Evolutionary conservation across 2,888 invertebrate genomes (phyloP).

Genomic region (Belgica antarctica): DNA sequence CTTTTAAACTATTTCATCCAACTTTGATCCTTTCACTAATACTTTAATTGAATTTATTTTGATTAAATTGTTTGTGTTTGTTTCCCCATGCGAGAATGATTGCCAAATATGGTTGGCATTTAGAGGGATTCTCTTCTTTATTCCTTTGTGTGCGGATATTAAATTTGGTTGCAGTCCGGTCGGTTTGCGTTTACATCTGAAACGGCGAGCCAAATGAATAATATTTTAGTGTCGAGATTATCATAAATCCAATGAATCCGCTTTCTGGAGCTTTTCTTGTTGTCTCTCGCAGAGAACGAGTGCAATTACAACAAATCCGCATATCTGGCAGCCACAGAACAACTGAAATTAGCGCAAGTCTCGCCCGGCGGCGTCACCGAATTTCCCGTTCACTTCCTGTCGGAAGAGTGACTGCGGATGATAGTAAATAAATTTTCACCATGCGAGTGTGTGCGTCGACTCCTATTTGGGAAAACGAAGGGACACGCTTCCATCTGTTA

Average conservation of each 20-base stretch:
- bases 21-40: constrained; percentile 28
- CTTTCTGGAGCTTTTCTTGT: neutral
- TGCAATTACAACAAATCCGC: neutral
- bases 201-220: constrained; percentile 5
- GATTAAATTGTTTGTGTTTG: constrained; percentile 12
- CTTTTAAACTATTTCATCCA: constrained; percentile 15
- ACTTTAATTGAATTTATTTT: constrained; percentile 40
- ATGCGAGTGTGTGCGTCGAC: neutral
- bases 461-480: neutral
- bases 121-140: neutral
- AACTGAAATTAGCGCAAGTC: neutral
- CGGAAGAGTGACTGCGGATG: no score
- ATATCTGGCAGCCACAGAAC: no score
- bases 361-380: neutral
- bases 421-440: no score
- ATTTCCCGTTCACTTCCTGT: neutral
- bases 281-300: no score
- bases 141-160: neutral
- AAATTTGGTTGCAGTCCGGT: no score
- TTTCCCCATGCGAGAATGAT: constrained; percentile 1
- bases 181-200: neutral
- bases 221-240: constrained; percentile 10
- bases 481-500: constrained; percentile 38
- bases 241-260: neutral
- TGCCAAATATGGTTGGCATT: constrained; percentile 13